phyloP scores from a whole-genome alignment of 2,888 invertebrate genomes.

The Petrolisthes cinctipes region DNA sequence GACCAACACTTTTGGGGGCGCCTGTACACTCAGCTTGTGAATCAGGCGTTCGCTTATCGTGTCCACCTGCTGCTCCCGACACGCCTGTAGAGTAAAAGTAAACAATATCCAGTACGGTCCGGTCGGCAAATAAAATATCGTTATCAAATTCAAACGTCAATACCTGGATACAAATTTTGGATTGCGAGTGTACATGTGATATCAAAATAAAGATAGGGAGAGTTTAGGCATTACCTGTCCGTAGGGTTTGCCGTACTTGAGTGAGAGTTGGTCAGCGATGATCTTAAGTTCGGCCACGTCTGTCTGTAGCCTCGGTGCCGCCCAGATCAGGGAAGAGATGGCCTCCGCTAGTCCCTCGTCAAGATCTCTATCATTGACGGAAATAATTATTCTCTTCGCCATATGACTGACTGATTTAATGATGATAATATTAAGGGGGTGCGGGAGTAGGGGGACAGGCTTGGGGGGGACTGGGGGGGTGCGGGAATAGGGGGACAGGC shows the following conservation, averaged over 20 bases:
- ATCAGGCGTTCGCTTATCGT: slow-evolving; percentile 92
- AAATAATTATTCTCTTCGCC: not conserved
- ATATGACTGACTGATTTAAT: not conserved
- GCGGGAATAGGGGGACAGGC: too few relatives aligned
- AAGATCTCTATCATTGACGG: slow-evolving; percentile 69
- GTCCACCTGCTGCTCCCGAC: slow-evolving; percentile 83
- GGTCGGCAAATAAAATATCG: not conserved
- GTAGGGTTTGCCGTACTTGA: slow-evolving; percentile 95
- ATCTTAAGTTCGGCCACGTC: slow-evolving; percentile 71
- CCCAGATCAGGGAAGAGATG: slow-evolving; percentile 97
- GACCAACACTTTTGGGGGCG: slow-evolving; percentile 93
- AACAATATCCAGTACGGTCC: slow-evolving; percentile 21
- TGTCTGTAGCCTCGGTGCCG: slow-evolving; percentile 84
- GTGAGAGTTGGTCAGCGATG: slow-evolving; percentile 87
- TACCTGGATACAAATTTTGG: too few relatives aligned
- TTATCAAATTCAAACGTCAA: too few relatives aligned
- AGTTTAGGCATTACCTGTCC: slow-evolving; percentile 74
- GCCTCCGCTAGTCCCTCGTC: slow-evolving; percentile 97
- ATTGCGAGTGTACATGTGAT: too few relatives aligned
- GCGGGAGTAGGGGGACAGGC: too few relatives aligned
- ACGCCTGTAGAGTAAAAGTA: slow-evolving; percentile 73
- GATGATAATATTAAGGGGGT: not conserved
- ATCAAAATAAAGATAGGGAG: too few relatives aligned
- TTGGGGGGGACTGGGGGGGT: too few relatives aligned
- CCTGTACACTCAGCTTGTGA: slow-evolving; percentile 92